phyloP scores from a whole-genome alignment of 2,888 invertebrate genomes.

The Tenthredo scrophulariae region DNA sequence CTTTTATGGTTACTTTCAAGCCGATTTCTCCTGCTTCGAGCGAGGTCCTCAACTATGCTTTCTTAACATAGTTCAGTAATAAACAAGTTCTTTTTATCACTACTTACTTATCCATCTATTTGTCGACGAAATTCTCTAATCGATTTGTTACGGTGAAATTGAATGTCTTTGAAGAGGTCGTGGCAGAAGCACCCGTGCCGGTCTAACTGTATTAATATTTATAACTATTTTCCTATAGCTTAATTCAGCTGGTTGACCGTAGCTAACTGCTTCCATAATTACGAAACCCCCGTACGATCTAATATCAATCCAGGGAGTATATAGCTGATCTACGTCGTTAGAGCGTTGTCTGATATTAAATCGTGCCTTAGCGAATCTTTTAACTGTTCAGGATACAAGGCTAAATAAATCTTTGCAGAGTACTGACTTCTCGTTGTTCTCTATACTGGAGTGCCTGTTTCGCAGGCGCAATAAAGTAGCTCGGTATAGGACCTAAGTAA shows the following conservation, averaged over 20 bases:
- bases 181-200: not conserved
- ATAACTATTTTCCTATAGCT: not conserved
- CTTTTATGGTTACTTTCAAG: not conserved
- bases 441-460: conserved; percentile 22
- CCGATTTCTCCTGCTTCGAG: not conserved
- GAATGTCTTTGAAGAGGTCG: not conserved
- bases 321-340: not conserved
- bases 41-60: not conserved
- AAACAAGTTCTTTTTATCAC: not conserved
- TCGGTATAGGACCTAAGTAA: conserved; percentile 43
- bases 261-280: conserved; percentile 43
- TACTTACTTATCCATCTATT: not conserved
- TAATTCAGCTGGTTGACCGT: conserved; percentile 16
- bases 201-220: conserved; percentile 41
- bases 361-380: conserved; percentile 27
- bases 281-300: conserved; percentile 32
- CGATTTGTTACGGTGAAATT: conserved; percentile 12
- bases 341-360: conserved; percentile 10
- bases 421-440: conserved; percentile 47
- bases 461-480: conserved; percentile 45
- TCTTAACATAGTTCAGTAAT: not conserved
- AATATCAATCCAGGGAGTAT: conserved; percentile 3
- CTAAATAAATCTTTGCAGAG: conserved; percentile 45
- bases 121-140: not conserved
- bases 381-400: not conserved